Base-by-base conservation (phyloP, 2,888 invertebrate species). In the Mellilla xanthometata region DNA sequence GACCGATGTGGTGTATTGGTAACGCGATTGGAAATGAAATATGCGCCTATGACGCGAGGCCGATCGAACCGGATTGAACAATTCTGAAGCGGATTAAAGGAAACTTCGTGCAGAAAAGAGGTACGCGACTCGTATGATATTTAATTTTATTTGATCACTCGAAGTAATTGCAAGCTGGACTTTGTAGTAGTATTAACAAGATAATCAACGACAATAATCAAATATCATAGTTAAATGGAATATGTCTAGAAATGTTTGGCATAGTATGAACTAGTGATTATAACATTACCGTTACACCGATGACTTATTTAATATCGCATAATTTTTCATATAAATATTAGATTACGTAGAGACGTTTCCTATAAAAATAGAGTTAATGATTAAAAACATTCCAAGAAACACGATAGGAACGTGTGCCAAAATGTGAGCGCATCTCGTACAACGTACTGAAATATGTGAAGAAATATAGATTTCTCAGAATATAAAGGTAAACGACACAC, bases 401-500 rank as follows among this genome's bases (percentile, higher is more conserved):
- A 42, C 42, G 40, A 49, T 39, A 44, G 46, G 40, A 45, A 39
- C 47, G 54, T 59, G 59, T 72, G 74, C 72, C 72, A 71, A 73
- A 65, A 64, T 66, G 54, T 59, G 62, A 62, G 54, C 53, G 57
- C 51, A 52, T 53, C 51, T 51, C 50, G 53, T 51, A 52, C 49
- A 60, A 46, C 56, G 57, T 56, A 59, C 48, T 48, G 38, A 33
- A 53, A 62, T 66, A 68, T 67, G 68, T 67, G 57, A 58, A 62
- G 57, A 70, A 62, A 62, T 67, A 52, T 47, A 45, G 29, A 56
- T 54, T 65, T 72, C 65, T 51, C 60, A 68, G 63, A 72, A 72
- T 66, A 62, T 51, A 63, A 63, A 72, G 73, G 70, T 75, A 74
- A 75, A 70, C 60, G 76, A 71, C 71, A 66, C 60, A 27, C 34